Evolutionary conservation across 2,797 vertebrate species (phyloP).

Genomic region (Schizopygopsis pylzovi): DNA sequence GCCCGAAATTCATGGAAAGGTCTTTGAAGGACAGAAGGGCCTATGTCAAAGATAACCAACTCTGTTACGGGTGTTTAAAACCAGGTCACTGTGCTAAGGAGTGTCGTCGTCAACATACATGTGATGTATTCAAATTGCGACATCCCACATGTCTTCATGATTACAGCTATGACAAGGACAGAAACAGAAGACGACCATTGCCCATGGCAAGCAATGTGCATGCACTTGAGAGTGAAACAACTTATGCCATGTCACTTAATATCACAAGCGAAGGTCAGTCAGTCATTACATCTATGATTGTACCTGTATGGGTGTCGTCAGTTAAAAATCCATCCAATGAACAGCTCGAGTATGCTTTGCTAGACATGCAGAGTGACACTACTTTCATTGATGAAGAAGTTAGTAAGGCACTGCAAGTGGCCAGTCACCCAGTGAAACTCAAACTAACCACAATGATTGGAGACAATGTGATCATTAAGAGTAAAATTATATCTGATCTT

Average conservation of each 20-base stretch:
- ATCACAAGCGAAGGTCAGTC: background rate
- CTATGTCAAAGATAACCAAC: background rate
- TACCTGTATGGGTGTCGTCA: background rate
- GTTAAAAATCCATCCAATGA: background rate
- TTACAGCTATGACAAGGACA: background rate
- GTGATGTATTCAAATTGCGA: background rate
- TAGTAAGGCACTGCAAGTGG: background rate
- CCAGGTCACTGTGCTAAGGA: background rate
- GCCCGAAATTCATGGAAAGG: background rate
- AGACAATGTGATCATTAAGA: too few relatives aligned
- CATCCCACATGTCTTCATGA: background rate
- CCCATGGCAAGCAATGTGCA: background rate
- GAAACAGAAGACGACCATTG: background rate
- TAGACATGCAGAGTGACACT: background rate
- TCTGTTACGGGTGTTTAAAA: background rate
- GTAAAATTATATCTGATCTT: too few relatives aligned
- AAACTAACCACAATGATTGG: too few relatives aligned
- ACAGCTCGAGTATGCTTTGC: conserved; percentile 2
- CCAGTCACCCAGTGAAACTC: too few relatives aligned
- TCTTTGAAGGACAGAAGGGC: background rate
- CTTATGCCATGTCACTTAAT: background rate
- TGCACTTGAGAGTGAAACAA: background rate
- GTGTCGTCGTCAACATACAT: background rate
- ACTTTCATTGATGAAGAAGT: background rate
- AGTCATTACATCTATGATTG: background rate